Evolutionary conservation across 2,113 vertebrate species (phyloP).

Genomic region (Cardinalis cardinalis): DNA sequence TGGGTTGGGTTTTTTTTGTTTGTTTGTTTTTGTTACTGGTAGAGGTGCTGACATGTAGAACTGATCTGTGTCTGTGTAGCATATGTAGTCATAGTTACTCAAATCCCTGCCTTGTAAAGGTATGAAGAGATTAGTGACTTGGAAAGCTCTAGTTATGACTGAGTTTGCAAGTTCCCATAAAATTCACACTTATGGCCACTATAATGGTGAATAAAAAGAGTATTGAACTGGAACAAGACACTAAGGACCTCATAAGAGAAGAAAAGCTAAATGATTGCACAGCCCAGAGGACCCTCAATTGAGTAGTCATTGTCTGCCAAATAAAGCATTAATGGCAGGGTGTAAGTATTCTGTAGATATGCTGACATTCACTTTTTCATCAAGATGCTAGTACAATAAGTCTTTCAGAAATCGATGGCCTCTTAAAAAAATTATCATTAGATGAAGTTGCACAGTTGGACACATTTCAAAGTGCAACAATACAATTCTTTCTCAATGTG

Average conservation of each 20-base stretch:
- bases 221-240: slow-evolving; percentile 85
- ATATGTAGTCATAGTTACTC: slow-evolving; percentile 50
- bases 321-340: slow-evolving; percentile 83
- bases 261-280: slow-evolving; percentile 82
- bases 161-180: slow-evolving; percentile 83
- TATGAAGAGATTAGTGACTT: slow-evolving; percentile 74
- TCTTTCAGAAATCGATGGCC: slow-evolving; percentile 81
- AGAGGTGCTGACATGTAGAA: slow-evolving; percentile 2
- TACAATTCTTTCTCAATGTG: slow-evolving; percentile 82
- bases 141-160: slow-evolving; percentile 73
- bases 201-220: slow-evolving; percentile 83
- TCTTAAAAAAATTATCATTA: slow-evolving; percentile 85
- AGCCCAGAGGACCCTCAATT: slow-evolving; percentile 79
- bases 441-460: slow-evolving; percentile 85
- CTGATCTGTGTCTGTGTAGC: not conserved
- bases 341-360: slow-evolving; percentile 81
- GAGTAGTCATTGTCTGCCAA: slow-evolving; percentile 84
- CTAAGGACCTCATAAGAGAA: slow-evolving; percentile 81
- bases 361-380: slow-evolving; percentile 83
- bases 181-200: slow-evolving; percentile 80
- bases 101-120: slow-evolving; percentile 60
- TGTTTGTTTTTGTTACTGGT: not conserved
- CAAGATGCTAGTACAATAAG: slow-evolving; percentile 80
- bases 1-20: not conserved
- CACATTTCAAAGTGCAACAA: slow-evolving; percentile 84